A percentile compares a stretch with the other conserved stretches of the same genome.
phyloP scores from a whole-genome alignment of 92 coral and sea anemone species.

The Desmophyllum pertusum region DNA sequence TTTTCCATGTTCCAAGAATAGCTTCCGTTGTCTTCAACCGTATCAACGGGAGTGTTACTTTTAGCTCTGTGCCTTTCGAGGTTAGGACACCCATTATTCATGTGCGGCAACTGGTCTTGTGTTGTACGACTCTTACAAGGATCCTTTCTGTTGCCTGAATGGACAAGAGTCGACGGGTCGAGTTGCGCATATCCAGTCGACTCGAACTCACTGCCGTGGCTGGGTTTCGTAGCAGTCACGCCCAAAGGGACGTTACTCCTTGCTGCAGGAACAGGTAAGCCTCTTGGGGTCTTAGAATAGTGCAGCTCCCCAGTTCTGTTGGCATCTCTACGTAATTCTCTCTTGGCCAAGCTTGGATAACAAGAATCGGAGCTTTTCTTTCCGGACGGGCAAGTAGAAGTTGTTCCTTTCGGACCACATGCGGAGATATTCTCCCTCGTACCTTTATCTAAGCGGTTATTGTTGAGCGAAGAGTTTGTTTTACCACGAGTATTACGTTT shows the following conservation, averaged over 20 bases:
- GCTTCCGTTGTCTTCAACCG: neutral
- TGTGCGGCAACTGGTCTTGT: neutral
- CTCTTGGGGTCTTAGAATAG: neutral
- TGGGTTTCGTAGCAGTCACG: neutral
- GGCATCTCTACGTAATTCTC: neutral
- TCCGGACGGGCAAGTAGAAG: neutral
- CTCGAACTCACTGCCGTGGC: neutral
- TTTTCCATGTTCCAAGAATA: neutral
- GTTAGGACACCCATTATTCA: neutral
- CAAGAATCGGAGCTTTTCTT: neutral
- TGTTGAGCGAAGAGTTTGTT: too few species aligned
- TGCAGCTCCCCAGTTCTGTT: neutral
- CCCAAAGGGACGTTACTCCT: neutral
- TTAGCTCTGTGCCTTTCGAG: neutral
- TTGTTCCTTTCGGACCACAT: neutral
- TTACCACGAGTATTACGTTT: too few species aligned
- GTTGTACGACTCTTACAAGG: neutral
- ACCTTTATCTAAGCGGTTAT: neutral
- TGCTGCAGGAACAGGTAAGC: neutral
- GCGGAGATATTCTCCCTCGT: neutral
- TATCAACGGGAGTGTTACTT: too few species aligned
- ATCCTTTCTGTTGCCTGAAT: neutral
- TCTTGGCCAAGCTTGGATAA: constrained; percentile 7
- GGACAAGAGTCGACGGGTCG: neutral
- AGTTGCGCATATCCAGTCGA: neutral